phyloP scores from a whole-genome alignment of 1,140 invertebrate species.

The Anoplophora glabripennis region DNA sequence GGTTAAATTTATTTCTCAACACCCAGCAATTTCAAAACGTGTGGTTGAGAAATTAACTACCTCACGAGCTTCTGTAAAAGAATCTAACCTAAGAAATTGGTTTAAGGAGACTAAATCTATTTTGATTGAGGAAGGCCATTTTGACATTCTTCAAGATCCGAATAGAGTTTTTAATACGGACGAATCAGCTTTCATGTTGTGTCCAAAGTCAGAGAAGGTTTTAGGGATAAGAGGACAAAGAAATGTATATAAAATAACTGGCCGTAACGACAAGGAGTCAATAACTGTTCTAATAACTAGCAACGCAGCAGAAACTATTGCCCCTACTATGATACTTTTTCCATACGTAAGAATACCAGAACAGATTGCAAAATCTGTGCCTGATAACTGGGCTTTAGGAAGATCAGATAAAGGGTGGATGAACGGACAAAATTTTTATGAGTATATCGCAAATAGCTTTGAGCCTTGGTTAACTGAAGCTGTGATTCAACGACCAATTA shows the following conservation, averaged over 20 bases:
- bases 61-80: too few species aligned
- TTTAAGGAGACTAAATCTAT: too few species aligned
- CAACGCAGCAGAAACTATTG: background rate
- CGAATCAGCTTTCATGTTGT: background rate
- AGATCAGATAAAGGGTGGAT: conserved; percentile 49
- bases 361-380: background rate
- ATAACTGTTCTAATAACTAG: background rate
- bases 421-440: conserved; percentile 45
- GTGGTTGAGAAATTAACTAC: too few species aligned
- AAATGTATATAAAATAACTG: background rate
- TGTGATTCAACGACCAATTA: conserved; percentile 39
- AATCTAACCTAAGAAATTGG: too few species aligned
- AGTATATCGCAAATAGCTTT: conserved; percentile 48
- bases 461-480: conserved; percentile 43
- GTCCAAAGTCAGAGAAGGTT: background rate
- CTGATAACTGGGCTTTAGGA: conserved; percentile 40
- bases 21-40: too few species aligned
- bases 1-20: too few species aligned
- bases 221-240: background rate
- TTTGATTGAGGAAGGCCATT: too few species aligned
- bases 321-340: conserved; percentile 10
- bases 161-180: too few species aligned
- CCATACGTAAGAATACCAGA: conserved; percentile 9
- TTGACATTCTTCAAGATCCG: too few species aligned
- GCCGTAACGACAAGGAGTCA: background rate